Evolutionary conservation across 2,113 vertebrate species (phyloP).

Genomic region (Capreolus pygargus): DNA sequence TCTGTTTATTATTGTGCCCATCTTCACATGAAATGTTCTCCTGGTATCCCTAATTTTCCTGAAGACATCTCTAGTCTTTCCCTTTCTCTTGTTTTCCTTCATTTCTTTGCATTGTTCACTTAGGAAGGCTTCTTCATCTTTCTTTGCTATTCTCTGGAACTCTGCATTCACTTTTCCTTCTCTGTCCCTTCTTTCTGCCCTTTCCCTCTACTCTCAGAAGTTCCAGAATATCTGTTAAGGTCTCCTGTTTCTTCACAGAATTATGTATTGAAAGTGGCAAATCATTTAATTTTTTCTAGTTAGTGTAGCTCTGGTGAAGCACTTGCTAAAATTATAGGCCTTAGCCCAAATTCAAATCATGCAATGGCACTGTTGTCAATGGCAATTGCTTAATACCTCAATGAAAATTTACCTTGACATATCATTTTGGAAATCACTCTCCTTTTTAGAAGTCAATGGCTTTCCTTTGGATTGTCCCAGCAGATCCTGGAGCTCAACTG

Average conservation of each 20-base stretch:
- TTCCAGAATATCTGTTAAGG: background rate
- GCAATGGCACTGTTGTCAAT: slow-evolving; percentile 15
- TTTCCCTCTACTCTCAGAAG: background rate
- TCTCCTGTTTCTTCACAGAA: background rate
- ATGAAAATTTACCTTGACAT: slow-evolving; percentile 37
- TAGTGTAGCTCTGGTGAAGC: slow-evolving; percentile 36
- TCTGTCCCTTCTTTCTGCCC: background rate
- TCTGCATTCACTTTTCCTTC: background rate
- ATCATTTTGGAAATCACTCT: slow-evolving; percentile 16
- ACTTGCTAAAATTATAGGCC: slow-evolving; percentile 50
- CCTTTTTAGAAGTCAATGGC: background rate
- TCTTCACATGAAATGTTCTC: background rate
- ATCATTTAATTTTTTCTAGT: slow-evolving; percentile 59
- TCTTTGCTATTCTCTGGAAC: background rate
- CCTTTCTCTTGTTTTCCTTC: background rate
- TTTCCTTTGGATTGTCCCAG: background rate
- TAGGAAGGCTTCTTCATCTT: background rate
- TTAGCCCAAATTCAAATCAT: slow-evolving; percentile 50
- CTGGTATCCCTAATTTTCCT: background rate
- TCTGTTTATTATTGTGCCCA: background rate
- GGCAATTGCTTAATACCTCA: slow-evolving; percentile 19
- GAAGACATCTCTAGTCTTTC: background rate
- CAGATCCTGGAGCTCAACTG: background rate
- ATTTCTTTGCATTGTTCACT: background rate
- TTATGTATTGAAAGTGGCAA: slow-evolving; percentile 2